phyloP scores from a whole-genome alignment of 37 sponge, comb jelly and placozoan genomes.

The Diacarnus erythraeanus region DNA sequence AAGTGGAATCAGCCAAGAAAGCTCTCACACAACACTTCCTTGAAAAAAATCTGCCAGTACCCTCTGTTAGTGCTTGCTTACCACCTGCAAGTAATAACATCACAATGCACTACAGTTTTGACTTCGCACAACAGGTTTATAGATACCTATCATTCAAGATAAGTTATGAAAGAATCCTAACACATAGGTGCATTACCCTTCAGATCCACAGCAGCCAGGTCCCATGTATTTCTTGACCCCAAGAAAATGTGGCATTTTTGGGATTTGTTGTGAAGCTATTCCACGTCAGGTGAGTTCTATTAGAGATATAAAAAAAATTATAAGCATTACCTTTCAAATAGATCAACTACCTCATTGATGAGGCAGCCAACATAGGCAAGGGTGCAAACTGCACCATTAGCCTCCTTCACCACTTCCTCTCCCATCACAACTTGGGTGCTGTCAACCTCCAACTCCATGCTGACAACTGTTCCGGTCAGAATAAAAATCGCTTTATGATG shows the following conservation, averaged over 20 bases:
- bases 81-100: neutral
- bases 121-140: constrained; percentile 54
- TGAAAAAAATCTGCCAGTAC: neutral
- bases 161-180: neutral
- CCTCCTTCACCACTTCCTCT: neutral
- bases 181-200: constrained; percentile 52
- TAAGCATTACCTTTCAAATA: neutral
- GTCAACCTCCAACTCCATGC: neutral
- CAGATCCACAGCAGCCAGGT: constrained; percentile 58
- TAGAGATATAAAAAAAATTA: neutral
- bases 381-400: constrained; percentile 19
- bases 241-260: constrained; percentile 61
- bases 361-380: constrained; percentile 19
- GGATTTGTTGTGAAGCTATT: constrained; percentile 63
- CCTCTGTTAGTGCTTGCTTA: neutral
- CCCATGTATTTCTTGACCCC: constrained; percentile 75
- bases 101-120: constrained; percentile 52
- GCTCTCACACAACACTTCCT: constrained; percentile 9
- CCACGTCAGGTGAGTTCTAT: constrained; percentile 46
- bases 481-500: constrained; percentile 26
- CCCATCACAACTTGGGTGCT: neutral
- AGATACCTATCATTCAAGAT: too few species aligned
- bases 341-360: constrained; percentile 42
- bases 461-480: too few species aligned
- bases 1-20: neutral